phyloP scores from a whole-genome alignment of 2,797 vertebrate species.

The Myiotriccus ornatus region DNA sequence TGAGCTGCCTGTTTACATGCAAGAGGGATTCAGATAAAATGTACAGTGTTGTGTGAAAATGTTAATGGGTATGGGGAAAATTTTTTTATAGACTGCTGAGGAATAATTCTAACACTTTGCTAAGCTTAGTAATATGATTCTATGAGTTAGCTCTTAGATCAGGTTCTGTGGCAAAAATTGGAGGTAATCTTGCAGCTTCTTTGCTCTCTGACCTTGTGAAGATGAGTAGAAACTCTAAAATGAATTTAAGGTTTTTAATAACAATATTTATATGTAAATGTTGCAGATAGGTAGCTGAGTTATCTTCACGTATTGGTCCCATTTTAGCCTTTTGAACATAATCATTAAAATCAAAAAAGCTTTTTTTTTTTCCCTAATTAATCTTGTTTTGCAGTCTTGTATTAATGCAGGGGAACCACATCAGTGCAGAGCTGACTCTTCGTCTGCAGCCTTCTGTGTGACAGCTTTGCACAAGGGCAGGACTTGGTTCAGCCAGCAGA shows the following conservation, averaged over 20 bases:
- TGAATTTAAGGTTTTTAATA: not conserved
- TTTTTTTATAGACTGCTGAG: not conserved
- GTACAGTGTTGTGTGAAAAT: not conserved
- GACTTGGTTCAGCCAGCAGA: not conserved
- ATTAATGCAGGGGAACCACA: not conserved
- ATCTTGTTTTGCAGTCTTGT: not conserved
- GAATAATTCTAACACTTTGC: not conserved
- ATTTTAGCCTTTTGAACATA: not conserved
- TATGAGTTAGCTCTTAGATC: not conserved
- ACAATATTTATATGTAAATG: not conserved
- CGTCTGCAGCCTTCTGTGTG: not conserved
- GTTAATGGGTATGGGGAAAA: not conserved
- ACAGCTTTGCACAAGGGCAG: not conserved
- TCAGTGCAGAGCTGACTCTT: not conserved
- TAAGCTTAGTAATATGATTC: not conserved
- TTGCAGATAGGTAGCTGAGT: not conserved
- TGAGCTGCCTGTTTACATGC: not conserved
- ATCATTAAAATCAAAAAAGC: not conserved
- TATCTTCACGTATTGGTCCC: not conserved
- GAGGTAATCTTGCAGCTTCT: not conserved
- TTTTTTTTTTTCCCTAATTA: not conserved
- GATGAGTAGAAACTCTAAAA: not conserved
- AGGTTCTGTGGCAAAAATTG: not conserved
- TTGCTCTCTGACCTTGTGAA: not conserved
- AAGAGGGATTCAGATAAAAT: conserved; percentile 24